A percentile compares a stretch with the other conserved stretches of the same genome.
These are phyloP conservation scores for Heliocidaris tuberculata DNA, from an alignment of 35 echinoderm and acorn worm species.

Conservation along the genomic window DNA sequence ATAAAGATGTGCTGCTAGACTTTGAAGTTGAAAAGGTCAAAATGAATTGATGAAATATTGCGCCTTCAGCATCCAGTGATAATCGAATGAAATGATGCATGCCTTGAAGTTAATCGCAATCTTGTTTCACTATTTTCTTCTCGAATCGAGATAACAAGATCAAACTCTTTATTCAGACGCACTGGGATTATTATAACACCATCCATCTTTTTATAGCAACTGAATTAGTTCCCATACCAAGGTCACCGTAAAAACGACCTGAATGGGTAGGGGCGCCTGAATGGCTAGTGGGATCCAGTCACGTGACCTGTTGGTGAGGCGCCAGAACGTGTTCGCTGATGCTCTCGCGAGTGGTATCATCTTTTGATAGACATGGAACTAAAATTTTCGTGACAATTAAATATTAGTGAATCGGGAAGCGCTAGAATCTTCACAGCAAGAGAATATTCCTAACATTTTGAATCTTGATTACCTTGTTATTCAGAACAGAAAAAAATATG, in stretches of 20 bases:
- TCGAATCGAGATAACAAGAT: slow-evolving; percentile 1
- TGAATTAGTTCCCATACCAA: not conserved
- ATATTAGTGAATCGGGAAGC: no score
- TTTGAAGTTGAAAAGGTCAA: not conserved
- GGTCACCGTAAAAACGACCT: not conserved
- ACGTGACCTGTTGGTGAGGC: not conserved
- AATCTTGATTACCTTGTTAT: no score
- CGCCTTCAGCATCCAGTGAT: not conserved
- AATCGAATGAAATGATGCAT: slow-evolving; percentile 4
- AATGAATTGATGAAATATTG: not conserved
- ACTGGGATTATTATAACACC: not conserved
- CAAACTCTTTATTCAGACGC: slow-evolving; percentile 3
- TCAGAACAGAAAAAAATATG: no score
- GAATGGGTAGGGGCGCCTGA: not conserved
- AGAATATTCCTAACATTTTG: no score
- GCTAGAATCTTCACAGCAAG: no score
- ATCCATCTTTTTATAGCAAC: not conserved
- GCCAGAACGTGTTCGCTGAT: not conserved
- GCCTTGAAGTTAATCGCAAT: slow-evolving; percentile 11
- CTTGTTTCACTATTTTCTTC: not conserved
- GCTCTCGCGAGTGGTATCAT: not conserved
- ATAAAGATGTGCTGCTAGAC: no score
- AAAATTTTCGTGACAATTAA: no score
- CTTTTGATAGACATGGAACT: not conserved
- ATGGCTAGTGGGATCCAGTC: not conserved